A percentile compares a stretch with the other conserved stretches of the same genome.
phyloP scores from a whole-genome alignment of 2,113 vertebrate species.

The Condylura cristata region DNA sequence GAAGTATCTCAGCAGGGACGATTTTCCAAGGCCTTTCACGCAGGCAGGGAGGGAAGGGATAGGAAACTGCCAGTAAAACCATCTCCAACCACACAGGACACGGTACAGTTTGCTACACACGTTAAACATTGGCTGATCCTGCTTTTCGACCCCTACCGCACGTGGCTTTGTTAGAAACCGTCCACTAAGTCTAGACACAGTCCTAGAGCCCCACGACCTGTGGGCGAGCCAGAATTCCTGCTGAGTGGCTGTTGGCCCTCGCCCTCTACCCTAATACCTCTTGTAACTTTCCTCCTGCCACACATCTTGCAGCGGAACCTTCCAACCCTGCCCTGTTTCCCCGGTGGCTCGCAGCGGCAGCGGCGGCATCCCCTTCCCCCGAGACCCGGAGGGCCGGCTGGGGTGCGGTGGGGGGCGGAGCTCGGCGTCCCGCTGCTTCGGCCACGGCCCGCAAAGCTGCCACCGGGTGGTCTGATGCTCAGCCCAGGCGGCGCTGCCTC shows the following conservation, averaged over 20 bases:
- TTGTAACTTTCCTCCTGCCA: conserved; percentile 44
- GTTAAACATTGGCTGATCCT: neutral
- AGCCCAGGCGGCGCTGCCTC: neutral
- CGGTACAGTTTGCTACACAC: neutral
- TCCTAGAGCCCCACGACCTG: neutral
- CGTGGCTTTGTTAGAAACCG: neutral
- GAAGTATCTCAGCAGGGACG: neutral
- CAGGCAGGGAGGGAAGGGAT: neutral
- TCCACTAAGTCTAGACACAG: neutral
- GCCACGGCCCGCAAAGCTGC: neutral
- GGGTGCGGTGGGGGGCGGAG: conserved; percentile 50
- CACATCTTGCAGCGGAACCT: neutral
- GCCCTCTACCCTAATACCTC: neutral
- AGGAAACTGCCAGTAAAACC: neutral
- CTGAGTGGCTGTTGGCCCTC: neutral
- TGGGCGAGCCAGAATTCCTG: neutral
- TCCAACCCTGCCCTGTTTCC: rapidly evolving
- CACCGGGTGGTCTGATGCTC: neutral
- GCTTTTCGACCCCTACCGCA: neutral
- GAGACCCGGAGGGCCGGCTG: neutral
- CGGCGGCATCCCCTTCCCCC: neutral
- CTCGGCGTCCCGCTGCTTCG: neutral
- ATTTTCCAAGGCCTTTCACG: conserved; percentile 13
- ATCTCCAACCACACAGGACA: neutral
- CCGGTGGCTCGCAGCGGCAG: neutral